Evolutionary conservation across 2,888 invertebrate genomes (phyloP).

Genomic region (Morpho helenor): DNA sequence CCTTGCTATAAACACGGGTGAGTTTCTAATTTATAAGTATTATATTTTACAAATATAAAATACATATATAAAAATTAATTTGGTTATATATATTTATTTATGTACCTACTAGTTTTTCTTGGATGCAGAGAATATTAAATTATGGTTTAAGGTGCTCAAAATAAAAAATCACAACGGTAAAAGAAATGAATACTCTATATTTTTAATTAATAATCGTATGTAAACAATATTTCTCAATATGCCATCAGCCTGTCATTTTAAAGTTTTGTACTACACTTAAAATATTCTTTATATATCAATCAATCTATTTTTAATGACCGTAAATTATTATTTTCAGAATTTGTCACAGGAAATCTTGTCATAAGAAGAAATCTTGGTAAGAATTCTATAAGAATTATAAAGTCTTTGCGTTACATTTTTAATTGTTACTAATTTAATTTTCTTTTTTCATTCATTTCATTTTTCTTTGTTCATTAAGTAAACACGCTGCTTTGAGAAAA

Average conservation of each 20-base stretch:
- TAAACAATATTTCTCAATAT: too few relatives aligned
- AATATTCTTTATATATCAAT: too few relatives aligned
- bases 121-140: neutral
- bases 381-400: conserved; percentile 13
- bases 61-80: too few relatives aligned
- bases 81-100: too few relatives aligned
- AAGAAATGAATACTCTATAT: too few relatives aligned
- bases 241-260: too few relatives aligned
- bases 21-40: conserved; percentile 18
- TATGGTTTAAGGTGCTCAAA: neutral
- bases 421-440: neutral
- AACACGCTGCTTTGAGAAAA: conserved; percentile 35
- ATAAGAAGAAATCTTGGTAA: conserved; percentile 52
- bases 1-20: conserved; percentile 53
- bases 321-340: conserved; percentile 40
- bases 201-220: too few relatives aligned
- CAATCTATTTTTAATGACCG: too few relatives aligned
- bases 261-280: too few relatives aligned
- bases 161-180: too few relatives aligned
- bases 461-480: conserved; percentile 31
- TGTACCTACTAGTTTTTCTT: neutral
- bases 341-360: conserved; percentile 48
- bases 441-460: neutral
- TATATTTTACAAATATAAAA: neutral
- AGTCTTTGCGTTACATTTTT: neutral